Conservation (phyloP, 2,888 invertebrate genomes). For the Caenorhabditis sulstoni region DNA sequence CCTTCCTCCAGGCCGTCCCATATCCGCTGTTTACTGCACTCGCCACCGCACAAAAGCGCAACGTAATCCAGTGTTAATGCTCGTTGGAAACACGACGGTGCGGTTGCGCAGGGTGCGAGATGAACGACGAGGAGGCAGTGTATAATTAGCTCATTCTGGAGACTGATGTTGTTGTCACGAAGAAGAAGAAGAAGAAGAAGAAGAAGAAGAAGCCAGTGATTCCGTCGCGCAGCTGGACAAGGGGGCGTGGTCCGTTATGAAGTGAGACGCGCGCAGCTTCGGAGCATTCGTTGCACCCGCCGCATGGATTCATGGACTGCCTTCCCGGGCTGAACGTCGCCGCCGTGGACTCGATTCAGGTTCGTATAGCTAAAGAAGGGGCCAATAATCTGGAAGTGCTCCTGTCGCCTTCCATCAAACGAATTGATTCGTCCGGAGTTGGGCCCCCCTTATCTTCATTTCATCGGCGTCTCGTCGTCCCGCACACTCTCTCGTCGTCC, state of each 20-base stretch:
- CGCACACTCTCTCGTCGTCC: constrained; percentile 34
- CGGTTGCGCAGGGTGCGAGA: background rate
- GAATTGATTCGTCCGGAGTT: constrained; percentile 48
- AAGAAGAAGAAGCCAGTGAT: constrained; percentile 25
- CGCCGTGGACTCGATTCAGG: constrained; percentile 45
- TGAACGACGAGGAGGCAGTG: constrained; percentile 17
- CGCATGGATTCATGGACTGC: constrained; percentile 47
- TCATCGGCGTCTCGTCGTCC: constrained; percentile 42
- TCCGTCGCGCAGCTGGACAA: constrained; percentile 52
- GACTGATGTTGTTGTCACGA: constrained; percentile 48
- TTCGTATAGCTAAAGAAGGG: constrained; percentile 18
- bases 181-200: background rate
- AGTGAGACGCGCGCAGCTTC: constrained; percentile 10
- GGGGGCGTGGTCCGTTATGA: constrained; percentile 48
- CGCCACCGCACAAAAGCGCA: constrained; percentile 26
- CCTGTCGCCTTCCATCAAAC: constrained; percentile 59
- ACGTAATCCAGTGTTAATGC: constrained; percentile 59
- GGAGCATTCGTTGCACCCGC: background rate
- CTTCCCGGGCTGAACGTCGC: constrained; percentile 41
- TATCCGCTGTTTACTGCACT: constrained; percentile 55
- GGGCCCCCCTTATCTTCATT: constrained; percentile 53
- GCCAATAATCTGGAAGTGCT: constrained; percentile 27
- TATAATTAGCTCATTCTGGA: constrained; percentile 56
- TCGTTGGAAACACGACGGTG: no score
- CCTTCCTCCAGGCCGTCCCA: constrained; percentile 14